Evolutionary conservation across 2,888 invertebrate genomes (phyloP).

Genomic region (Sphaerophoria taeniata): DNA sequence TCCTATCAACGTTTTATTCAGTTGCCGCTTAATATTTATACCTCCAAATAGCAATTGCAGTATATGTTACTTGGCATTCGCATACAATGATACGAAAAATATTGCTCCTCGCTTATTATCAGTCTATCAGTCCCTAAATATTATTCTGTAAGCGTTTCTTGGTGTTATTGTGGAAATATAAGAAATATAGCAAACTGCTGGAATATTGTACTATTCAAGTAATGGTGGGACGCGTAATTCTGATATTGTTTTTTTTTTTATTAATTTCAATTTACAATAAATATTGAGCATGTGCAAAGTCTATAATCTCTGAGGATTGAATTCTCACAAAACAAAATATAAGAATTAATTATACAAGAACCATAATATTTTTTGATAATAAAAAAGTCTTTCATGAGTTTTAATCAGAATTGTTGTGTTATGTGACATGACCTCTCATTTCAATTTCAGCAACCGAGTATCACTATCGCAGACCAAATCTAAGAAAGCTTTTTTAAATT

Average conservation of each 20-base stretch:
- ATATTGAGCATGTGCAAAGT: conserved; percentile 63
- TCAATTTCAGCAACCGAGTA: not conserved
- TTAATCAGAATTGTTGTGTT: conserved; percentile 9
- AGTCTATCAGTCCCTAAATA: conserved; percentile 58
- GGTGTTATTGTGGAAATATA: conserved; percentile 31
- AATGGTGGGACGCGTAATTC: conserved; percentile 41
- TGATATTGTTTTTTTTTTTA: conserved; percentile 23
- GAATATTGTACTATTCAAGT: conserved; percentile 22
- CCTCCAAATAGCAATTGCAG: conserved; percentile 63
- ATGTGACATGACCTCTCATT: conserved; percentile 17
- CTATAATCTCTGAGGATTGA: not conserved
- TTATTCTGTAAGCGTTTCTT: conserved; percentile 58
- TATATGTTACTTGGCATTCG: conserved; percentile 56
- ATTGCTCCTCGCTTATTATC: conserved; percentile 42
- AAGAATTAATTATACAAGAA: conserved; percentile 26
- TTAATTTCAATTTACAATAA: conserved; percentile 33
- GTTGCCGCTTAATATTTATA: conserved; percentile 72
- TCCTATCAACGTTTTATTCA: conserved; percentile 71
- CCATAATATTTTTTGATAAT: conserved; percentile 13
- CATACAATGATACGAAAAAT: conserved; percentile 60
- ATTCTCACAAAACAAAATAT: conserved; percentile 22
- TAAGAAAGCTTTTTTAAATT: not conserved
- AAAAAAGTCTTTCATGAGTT: not conserved
- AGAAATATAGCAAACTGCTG: conserved; percentile 8
- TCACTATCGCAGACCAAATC: not conserved